Evolutionary conservation across 1,140 invertebrate genomes (phyloP), one percentile per base, ranked within the genome.

Genomic region (Bombus turneri): DNA sequence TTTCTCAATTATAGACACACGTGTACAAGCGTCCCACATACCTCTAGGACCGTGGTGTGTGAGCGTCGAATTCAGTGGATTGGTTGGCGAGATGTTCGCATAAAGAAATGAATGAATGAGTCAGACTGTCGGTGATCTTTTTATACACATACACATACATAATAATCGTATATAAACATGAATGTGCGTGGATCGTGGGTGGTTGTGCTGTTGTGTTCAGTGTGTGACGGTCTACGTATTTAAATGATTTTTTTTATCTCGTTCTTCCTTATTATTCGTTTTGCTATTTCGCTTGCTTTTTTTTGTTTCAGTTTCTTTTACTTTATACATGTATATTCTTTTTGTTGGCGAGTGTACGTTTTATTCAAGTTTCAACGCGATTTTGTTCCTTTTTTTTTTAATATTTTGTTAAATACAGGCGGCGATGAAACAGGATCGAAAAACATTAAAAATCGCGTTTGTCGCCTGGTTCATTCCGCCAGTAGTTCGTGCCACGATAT

Each of bases 181-280:
- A 85, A 79, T 87, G 88, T 90, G 84, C 84, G 87, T 91, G 87
- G 81, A 69, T 80, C n/a, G 86, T 87, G 85, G 71, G 53, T 84
- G 57, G 81, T 86, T 87, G 84, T 88, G 91, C 91, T 93, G 92
- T 93, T 92, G 91, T 93, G 91, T 93, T 93, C 91, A 92, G 92
- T 93, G 93, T 93, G 91, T 93, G 92, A 93, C 91, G 91, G 90
- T 88, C 69, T 86, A 88, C 37, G 31, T 73, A 72, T 68, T 59
- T n/a, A 62, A n/a, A 62, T n/a, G 59, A 31, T n/a, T 25, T 0
- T 41, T 34, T 73, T n/a, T 43, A 37, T 31, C 12, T 28, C 64
- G n/a, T n/a, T 72, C 28, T 41, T 41, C 12, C 39, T 72, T 72
- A 72, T 41, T 72, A 18, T 15, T 66, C 15, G 66, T 68, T 68